Percentiles rank a stretch among this genome's conserved stretches.
These are phyloP conservation scores for Fulica atra DNA, from an alignment of 2,113 vertebrate genomes.

Conservation along the genomic window DNA sequence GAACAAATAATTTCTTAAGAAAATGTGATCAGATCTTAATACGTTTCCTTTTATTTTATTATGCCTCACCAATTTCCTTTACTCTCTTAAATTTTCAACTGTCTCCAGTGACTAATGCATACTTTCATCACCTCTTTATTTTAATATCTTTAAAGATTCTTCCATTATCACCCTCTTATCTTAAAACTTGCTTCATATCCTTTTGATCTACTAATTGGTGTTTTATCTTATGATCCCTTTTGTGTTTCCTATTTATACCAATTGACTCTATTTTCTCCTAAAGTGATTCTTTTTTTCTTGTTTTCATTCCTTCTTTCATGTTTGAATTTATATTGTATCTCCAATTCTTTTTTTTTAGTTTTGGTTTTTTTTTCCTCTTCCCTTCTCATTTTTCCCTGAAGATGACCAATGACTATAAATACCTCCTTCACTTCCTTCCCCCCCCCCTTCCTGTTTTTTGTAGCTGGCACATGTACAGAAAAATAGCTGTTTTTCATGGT, in stretches of 20 bases:
- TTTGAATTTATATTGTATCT: background rate
- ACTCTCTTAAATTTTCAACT: background rate
- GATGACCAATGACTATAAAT: constrained; percentile 24
- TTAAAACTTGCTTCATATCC: background rate
- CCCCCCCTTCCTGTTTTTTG: background rate
- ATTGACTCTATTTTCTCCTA: background rate
- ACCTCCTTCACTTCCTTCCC: background rate
- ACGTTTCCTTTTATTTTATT: background rate
- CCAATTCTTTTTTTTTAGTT: background rate
- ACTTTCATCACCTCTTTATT: background rate
- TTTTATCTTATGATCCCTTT: background rate
- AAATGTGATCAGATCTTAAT: background rate
- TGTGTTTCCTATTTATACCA: background rate
- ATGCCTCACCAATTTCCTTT: background rate
- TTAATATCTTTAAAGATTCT: constrained; percentile 6
- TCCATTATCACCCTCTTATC: background rate
- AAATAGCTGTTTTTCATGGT: constrained; percentile 21
- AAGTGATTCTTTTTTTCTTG: background rate
- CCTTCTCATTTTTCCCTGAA: background rate
- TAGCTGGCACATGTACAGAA: background rate
- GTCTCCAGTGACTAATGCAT: background rate
- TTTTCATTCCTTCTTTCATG: background rate
- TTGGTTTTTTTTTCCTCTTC: background rate
- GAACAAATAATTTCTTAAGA: background rate
- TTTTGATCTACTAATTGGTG: constrained; percentile 31